Conservation (phyloP, 2,113 vertebrate species). For the Cisticola juncidis region DNA sequence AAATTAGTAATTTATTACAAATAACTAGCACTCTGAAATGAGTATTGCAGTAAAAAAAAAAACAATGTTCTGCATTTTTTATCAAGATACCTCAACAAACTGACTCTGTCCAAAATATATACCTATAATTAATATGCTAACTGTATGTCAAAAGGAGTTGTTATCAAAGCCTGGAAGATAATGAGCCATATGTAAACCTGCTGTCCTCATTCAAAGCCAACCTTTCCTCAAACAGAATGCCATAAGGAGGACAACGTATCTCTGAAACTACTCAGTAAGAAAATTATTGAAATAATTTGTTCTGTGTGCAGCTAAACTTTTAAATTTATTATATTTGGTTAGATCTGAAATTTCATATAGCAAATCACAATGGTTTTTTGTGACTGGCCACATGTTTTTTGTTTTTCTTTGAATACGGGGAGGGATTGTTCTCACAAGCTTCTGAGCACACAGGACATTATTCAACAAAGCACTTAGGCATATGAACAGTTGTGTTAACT, state of each 20-base stretch:
- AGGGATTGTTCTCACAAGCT: neutral
- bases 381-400: neutral
- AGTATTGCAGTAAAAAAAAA: neutral
- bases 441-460: neutral
- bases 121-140: neutral
- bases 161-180: neutral
- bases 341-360: neutral
- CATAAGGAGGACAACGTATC: neutral
- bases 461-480: constrained; percentile 11
- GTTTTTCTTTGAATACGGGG: neutral
- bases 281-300: neutral
- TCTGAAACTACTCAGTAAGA: neutral
- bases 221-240: neutral
- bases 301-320: neutral
- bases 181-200: neutral
- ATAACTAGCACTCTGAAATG: neutral
- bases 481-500: neutral
- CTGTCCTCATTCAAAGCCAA: neutral
- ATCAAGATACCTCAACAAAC: neutral
- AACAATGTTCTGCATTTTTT: neutral
- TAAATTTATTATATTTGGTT: neutral
- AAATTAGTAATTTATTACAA: neutral
- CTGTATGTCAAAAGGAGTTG: neutral
- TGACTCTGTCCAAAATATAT: neutral
- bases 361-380: neutral